Base-by-base conservation (phyloP, 2,888 invertebrate species). In the Clitarchus hookeri region DNA sequence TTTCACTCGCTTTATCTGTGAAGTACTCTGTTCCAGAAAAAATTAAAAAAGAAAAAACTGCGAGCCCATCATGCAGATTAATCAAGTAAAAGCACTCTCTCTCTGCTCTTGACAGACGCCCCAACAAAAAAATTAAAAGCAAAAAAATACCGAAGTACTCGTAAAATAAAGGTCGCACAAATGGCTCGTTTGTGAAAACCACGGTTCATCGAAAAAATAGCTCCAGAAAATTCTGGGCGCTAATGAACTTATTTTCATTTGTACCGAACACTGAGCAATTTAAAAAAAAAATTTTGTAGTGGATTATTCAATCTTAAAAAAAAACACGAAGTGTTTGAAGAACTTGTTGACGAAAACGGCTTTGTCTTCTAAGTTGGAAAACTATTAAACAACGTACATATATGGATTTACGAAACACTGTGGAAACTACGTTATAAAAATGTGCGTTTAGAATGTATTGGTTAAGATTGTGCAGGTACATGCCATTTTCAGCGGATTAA, bases 171-270 rank as follows among this genome's bases (percentile, higher is more conserved):
- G 65, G 65, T 65, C 65, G 16, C 65, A 6, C 65, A 65, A 65
- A 65, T 65, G 65, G 65, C 11, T 65, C 65, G 65, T 65, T 65
- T 65, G 65, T 65, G 65, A 65, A 65, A 65, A 65, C 65, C 65
- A 19, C 65, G 19, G 23, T 9, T 65, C 19, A 16, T 9, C 19
- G 48, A 12, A 65, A 13, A 65, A 65, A 19, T 65, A 65, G n/a
- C n/a, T n/a, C n/a, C n/a, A n/a, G n/a, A n/a, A n/a, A n/a, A n/a
- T 23, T 65, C 65, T 65, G 11, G 6, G 11, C 65, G 65, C 16
- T 65, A 65, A 65, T 65, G 65, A 6, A 65, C 19, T 65, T 65
- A 65, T 65, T 65, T 65, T 13, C 65, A 65, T 65, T 65, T 8
- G 48, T 48, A 9, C 48, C 12, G 48, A 48, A 12, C 12, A 9